Evolutionary conservation across 1,140 invertebrate genomes (phyloP).

Genomic region (Cydia pomonella): DNA sequence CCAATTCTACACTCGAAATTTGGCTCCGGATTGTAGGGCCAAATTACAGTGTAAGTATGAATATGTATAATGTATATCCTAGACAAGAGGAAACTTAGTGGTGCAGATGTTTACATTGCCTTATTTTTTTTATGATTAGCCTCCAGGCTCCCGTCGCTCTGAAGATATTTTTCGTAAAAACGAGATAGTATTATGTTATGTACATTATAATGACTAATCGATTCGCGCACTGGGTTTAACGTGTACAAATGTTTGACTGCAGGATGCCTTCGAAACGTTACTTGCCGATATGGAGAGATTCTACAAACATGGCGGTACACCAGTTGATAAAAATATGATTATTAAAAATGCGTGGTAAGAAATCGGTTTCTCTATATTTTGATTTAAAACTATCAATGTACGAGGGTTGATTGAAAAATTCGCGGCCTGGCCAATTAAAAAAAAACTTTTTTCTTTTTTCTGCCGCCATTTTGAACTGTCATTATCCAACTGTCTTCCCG

Average conservation of each 20-base stretch:
- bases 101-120: no score
- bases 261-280: constrained; percentile 81
- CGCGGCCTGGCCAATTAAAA: no score
- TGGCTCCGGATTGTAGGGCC: constrained; percentile 81
- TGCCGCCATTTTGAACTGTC: no score
- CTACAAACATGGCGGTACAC: constrained; percentile 71
- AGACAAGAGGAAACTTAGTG: background rate
- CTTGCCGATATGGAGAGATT: constrained; percentile 80
- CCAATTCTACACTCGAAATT: constrained; percentile 79
- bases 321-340: constrained; percentile 68
- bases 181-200: no score
- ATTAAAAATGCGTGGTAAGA: constrained; percentile 72
- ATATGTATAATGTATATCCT: constrained; percentile 24
- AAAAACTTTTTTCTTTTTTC: no score
- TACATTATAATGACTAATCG: no score
- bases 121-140: no score
- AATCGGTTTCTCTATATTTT: background rate
- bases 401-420: no score
- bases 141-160: no score
- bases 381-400: background rate
- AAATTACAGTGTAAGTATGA: constrained; percentile 79
- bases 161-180: no score
- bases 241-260: constrained; percentile 47
- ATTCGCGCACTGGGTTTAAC: constrained; percentile 32
- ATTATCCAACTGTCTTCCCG: no score